Evolutionary conservation across 2,797 vertebrate genomes (phyloP).

Genomic region (Anomalospiza imberbis): DNA sequence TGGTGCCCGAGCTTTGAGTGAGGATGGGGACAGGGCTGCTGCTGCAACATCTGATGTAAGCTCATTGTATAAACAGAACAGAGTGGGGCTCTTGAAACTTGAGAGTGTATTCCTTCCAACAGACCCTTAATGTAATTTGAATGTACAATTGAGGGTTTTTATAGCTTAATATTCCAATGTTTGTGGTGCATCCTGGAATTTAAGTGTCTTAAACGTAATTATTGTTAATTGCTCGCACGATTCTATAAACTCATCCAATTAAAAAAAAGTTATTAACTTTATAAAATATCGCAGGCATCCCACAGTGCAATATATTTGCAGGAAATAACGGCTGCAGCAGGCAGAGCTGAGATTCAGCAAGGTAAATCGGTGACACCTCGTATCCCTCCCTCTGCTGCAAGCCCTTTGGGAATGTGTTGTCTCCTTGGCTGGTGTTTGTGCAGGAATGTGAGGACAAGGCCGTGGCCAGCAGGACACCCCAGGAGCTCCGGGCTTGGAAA

Average conservation of each 20-base stretch:
- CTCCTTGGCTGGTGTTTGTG: background rate
- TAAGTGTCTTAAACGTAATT: slow-evolving; percentile 78
- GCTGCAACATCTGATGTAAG: background rate
- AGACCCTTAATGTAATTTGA: slow-evolving; percentile 67
- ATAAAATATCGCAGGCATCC: slow-evolving; percentile 76
- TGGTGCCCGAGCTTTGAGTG: accelerated
- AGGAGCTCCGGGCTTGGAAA: background rate
- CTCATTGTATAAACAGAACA: slow-evolving; percentile 1
- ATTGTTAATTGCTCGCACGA: slow-evolving; percentile 77
- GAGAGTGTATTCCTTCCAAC: slow-evolving; percentile 44
- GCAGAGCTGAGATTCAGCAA: slow-evolving; percentile 56
- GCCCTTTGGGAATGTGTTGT: accelerated
- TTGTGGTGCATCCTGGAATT: slow-evolving; percentile 75
- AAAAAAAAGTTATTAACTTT: slow-evolving; percentile 82
- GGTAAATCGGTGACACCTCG: slow-evolving; percentile 43
- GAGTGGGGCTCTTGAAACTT: slow-evolving; percentile 32
- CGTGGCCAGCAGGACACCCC: accelerated
- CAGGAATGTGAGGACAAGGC: background rate
- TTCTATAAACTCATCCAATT: slow-evolving; percentile 80
- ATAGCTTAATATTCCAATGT: slow-evolving; percentile 68
- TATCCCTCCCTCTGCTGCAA: background rate
- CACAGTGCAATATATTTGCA: slow-evolving; percentile 70
- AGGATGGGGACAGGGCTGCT: background rate
- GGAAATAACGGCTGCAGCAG: slow-evolving; percentile 61
- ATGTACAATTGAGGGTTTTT: slow-evolving; percentile 66